Evolutionary conservation across 1,140 invertebrate species (phyloP), one percentile per base, ranked within the genome.

Genomic region (Pectinophora gossypiella): DNA sequence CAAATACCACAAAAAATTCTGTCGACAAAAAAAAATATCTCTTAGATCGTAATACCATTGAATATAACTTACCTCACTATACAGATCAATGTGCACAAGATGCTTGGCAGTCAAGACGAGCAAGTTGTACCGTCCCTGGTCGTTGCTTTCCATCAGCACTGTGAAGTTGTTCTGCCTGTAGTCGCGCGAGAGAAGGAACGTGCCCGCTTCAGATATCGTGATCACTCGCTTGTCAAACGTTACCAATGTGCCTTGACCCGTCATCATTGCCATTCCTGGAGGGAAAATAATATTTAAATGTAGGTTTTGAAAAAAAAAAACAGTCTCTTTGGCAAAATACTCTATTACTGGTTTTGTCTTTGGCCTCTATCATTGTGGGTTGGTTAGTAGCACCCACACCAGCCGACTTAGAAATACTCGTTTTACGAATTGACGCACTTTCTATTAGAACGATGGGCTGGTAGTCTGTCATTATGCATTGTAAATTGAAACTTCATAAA

Each of bases 231-330:
- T 80, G 66, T 89, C 87, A 70, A 79, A 84, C 0, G 87, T 89
- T 12, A 88, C 84, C 9, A 89, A 55, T 0, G 87, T 87, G 3
- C 87, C 87, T 59, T 86, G 74, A 0, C 72, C 84, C 1, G 85
- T 88, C 73, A 89, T 84, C 49, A 89, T 77, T 20, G 85, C 82
- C 61, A 84, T 72, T 43, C 83, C 87, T 88, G 55, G 19, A 66
- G 56, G 42, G 48, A 13, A 32, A 32, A 32, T 32, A 9, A 32
- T 1, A 3, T 32, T 2, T 32, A n/a, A n/a, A n/a, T 32, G 27
- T 32, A 32, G 27, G 27, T 32, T 32, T 7, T 32, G 27, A n/a
- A n/a, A n/a, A n/a, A n/a, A n/a, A n/a, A n/a, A n/a, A n/a, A n/a
- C n/a, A n/a, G n/a, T n/a, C n/a, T n/a, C n/a, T n/a, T n/a, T n/a